Evolutionary conservation across 1,140 invertebrate species (phyloP), one percentile per base, ranked within the genome.

Genomic region (Pemphigus obesinymphae): DNA sequence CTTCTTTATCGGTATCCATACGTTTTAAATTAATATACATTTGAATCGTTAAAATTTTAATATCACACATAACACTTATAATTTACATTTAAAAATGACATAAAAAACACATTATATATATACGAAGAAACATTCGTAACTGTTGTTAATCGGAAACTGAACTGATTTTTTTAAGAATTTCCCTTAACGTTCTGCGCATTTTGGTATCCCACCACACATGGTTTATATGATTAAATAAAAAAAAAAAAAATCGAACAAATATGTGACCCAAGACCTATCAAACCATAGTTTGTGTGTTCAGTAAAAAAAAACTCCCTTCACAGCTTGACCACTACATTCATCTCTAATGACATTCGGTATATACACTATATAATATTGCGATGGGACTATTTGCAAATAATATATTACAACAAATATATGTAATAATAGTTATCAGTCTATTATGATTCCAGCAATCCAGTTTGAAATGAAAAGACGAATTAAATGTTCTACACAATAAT

Each of bases 251-350:
- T 11, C 26, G 34, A 63, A 80, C 76, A 80, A 80, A 80, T 61
- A 80, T 80, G 55, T 40, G 76, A 80, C 76, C 76, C 55, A 58
- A 80, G 55, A 63, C n/a, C 53, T 78, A 23, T 4, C 40, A 45
- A 50, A 78, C 76, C 23, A 63, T 80, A 63, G 76, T 80, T 58
- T 40, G 76, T n/a, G 76, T 55, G 34, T 80, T 40, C 15, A 3
- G 37, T 61, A 78, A 45, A 45, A 45, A 11, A 63, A 80, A 80
- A 43, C 55, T 61, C 63, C 76, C 53, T 80, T 80, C 76, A 80
- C 76, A 80, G 76, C 76, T 80, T 80, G 76, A 80, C 76, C 76
- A 73, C 76, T 40, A 50, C 76, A 80, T 80, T 80, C 76, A 80
- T 80, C 76, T 37, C 76, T 80, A 80, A 80, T 80, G 76, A 73